Percentiles rank a stretch among this genome's conserved stretches.
phyloP scores from a whole-genome alignment of 2,888 invertebrate species.

The Drosophila rubida region DNA sequence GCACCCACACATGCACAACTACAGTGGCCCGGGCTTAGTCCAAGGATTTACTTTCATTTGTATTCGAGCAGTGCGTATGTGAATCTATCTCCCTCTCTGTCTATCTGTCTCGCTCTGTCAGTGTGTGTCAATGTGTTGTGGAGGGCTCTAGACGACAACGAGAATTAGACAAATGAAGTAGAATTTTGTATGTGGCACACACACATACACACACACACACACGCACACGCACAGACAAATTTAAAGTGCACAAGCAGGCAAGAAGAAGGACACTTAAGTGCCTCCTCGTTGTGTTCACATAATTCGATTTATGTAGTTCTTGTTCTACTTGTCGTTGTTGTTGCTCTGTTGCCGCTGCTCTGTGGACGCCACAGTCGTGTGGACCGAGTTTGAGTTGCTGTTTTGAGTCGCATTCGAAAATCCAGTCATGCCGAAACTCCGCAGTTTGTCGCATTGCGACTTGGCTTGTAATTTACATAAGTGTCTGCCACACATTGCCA shows the following conservation, averaged over 20 bases:
- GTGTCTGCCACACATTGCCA: slow-evolving; percentile 54
- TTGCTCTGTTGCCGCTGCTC: slow-evolving; percentile 27
- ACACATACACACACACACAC: slow-evolving; percentile 34
- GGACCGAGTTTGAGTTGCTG: slow-evolving; percentile 2
- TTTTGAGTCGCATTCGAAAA: slow-evolving; percentile 15
- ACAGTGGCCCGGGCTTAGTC: slow-evolving; percentile 67
- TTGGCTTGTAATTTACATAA: slow-evolving; percentile 56
- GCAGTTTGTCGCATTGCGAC: slow-evolving; percentile 56
- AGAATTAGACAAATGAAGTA: slow-evolving; percentile 80
- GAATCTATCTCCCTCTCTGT: slow-evolving; percentile 7
- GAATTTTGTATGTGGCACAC: slow-evolving; percentile 65
- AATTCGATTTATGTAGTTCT: slow-evolving; percentile 71
- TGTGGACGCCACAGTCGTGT: background rate
- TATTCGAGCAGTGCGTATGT: slow-evolving; percentile 56
- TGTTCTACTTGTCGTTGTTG: slow-evolving; percentile 19
- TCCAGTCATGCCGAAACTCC: slow-evolving; percentile 38
- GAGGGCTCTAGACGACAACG: slow-evolving; percentile 64
- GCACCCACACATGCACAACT: slow-evolving; percentile 53
- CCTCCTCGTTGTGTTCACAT: slow-evolving; percentile 69
- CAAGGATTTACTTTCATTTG: slow-evolving; percentile 77
- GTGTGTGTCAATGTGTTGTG: slow-evolving; percentile 40
- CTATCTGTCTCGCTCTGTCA: slow-evolving; percentile 14
- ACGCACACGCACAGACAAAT: slow-evolving; percentile 38
- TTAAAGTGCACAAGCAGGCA: slow-evolving; percentile 57
- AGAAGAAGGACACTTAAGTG: slow-evolving; percentile 68